Percentiles rank a stretch among this genome's conserved stretches.
These are phyloP conservation scores for Chlorocebus sabaeus DNA, from an alignment of 2,113 vertebrate genomes.

Conservation along the genomic window DNA sequence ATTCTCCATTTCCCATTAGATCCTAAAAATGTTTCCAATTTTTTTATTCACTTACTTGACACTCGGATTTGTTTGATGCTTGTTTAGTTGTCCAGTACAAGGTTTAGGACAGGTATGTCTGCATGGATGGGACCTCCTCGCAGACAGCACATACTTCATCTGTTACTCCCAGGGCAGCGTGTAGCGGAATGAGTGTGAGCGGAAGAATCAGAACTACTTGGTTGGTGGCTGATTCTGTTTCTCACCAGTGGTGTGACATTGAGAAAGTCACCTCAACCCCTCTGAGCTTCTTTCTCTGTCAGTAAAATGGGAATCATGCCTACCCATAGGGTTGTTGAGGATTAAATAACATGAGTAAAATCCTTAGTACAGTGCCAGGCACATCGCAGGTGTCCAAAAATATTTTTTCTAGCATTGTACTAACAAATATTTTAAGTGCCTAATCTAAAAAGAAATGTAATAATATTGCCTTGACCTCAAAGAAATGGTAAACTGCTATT, in stretches of 20 bases:
- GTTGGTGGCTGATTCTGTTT: neutral
- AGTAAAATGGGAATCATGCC: neutral
- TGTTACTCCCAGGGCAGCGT: neutral
- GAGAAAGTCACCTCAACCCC: neutral
- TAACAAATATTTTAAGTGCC: neutral
- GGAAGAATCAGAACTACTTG: neutral
- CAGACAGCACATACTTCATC: neutral
- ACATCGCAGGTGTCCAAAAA: neutral
- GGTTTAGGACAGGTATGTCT: neutral
- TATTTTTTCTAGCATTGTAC: neutral
- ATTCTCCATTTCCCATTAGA: conserved; percentile 43
- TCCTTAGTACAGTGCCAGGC: neutral
- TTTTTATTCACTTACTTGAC: conserved; percentile 32
- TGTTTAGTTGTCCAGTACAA: neutral
- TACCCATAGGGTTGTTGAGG: neutral
- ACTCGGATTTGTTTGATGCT: neutral
- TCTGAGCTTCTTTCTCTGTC: neutral
- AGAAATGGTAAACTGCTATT: conserved; percentile 14
- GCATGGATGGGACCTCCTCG: neutral
- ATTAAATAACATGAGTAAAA: neutral
- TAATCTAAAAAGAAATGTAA: neutral
- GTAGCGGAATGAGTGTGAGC: accelerated
- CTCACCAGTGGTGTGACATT: neutral
- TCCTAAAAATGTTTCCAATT: conserved; percentile 42
- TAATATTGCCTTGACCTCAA: neutral